phyloP scores from a whole-genome alignment of 2,888 invertebrate species.

The Pilophorus perplexus region DNA sequence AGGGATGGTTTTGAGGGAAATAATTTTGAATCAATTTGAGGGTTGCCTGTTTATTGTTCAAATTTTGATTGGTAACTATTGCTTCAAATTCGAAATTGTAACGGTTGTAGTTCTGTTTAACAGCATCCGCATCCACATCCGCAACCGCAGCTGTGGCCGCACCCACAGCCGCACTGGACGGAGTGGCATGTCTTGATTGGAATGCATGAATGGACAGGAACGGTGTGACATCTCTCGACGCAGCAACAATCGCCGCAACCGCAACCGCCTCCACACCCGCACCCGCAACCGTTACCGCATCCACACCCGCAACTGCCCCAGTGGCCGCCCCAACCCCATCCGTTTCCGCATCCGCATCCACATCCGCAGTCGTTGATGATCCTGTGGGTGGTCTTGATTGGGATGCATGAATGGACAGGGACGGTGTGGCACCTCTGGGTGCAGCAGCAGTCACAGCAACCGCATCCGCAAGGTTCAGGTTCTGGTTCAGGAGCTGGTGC shows the following conservation, averaged over 20 bases:
- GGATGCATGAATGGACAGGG: conserved; percentile 5
- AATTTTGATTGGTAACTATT: too few relatives aligned
- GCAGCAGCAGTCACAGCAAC: conserved; percentile 9
- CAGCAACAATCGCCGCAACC: conserved; percentile 6
- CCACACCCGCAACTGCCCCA: conserved; percentile 14
- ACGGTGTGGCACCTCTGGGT: conserved; percentile 20
- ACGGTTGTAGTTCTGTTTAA: too few relatives aligned
- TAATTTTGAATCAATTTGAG: too few relatives aligned
- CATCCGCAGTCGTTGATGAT: neutral
- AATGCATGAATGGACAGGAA: conserved; percentile 7
- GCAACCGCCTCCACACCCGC: neutral
- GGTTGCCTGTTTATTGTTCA: too few relatives aligned
- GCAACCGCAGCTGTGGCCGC: neutral
- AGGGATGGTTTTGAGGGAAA: too few relatives aligned
- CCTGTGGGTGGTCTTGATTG: conserved; percentile 20
- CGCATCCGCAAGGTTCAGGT: neutral
- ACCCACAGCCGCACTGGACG: neutral
- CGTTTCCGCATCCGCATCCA: neutral
- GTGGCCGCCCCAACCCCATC: neutral
- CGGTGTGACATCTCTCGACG: conserved; percentile 19
- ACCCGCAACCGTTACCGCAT: neutral
- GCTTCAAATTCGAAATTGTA: too few relatives aligned
- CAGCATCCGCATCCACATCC: conserved; percentile 5
- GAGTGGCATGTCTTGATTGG: conserved; percentile 17
- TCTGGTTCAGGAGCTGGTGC: neutral